Percentiles rank a stretch among this genome's conserved stretches.
These are phyloP conservation scores for Mythimna ferrago DNA, from an alignment of 2,888 invertebrate species.

Conservation along the genomic window DNA sequence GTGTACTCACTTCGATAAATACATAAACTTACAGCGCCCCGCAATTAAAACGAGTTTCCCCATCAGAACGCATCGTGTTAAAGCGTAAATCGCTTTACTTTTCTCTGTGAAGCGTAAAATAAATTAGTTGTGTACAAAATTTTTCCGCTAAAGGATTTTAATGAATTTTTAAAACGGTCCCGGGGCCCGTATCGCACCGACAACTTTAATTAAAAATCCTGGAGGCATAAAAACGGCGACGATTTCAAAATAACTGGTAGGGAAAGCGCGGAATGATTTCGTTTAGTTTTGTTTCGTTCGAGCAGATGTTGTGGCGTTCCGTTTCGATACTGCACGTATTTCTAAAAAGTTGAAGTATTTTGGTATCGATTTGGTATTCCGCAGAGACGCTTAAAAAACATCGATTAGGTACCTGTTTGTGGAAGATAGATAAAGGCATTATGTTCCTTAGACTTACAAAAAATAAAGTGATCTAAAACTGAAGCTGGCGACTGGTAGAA, in stretches of 20 bases:
- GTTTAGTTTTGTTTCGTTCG: constrained; percentile 71
- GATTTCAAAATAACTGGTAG: constrained; percentile 78
- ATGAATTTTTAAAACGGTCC: constrained; percentile 82
- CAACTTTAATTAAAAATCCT: constrained; percentile 85
- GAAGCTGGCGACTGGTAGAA: too few relatives aligned
- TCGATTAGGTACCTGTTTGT: too few relatives aligned
- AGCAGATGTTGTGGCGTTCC: constrained; percentile 66
- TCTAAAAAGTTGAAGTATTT: constrained; percentile 38
- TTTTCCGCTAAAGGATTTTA: constrained; percentile 76
- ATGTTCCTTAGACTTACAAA: too few relatives aligned
- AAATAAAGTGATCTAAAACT: too few relatives aligned
- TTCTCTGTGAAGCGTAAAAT: constrained; percentile 60
- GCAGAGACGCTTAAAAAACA: not conserved
- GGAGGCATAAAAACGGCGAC: constrained; percentile 78
- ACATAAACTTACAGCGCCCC: not conserved
- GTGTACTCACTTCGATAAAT: not conserved
- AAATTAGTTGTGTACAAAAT: constrained; percentile 75
- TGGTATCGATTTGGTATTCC: constrained; percentile 2
- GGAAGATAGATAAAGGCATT: too few relatives aligned
- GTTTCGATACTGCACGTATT: constrained; percentile 30
- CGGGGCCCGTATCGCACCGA: constrained; percentile 73
- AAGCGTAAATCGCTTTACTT: constrained; percentile 59
- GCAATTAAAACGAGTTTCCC: constrained; percentile 50
- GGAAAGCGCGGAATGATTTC: constrained; percentile 70
- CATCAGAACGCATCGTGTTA: constrained; percentile 45